Conservation (phyloP, 1,140 invertebrate species). For the Drosophila hydei region DNA sequence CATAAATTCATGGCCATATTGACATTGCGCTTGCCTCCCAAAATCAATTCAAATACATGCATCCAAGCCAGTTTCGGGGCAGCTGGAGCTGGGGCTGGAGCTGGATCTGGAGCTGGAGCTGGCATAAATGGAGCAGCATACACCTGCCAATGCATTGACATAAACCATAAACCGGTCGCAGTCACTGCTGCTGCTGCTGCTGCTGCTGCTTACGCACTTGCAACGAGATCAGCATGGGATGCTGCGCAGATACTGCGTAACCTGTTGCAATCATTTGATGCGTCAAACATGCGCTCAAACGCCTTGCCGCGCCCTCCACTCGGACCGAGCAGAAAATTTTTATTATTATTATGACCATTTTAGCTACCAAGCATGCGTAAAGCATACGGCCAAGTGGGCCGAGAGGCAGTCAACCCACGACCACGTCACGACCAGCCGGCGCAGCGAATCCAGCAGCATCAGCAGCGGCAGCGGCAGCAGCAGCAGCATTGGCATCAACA, state of each 20-base stretch:
- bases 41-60: constrained; percentile 65
- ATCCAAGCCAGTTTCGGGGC: constrained; percentile 34
- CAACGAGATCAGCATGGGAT: constrained; percentile 52
- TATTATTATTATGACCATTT: constrained; percentile 82
- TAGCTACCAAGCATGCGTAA: constrained; percentile 74
- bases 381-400: constrained; percentile 61
- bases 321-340: constrained; percentile 65
- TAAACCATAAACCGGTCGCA: constrained; percentile 74
- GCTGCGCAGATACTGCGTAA: constrained; percentile 45
- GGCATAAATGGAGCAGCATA: constrained; percentile 71
- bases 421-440: constrained; percentile 27
- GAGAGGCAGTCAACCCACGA: constrained; percentile 13
- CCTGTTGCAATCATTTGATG: constrained; percentile 72
- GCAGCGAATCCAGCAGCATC: constrained; percentile 32
- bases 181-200: constrained; percentile 11
- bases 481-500: constrained; percentile 54
- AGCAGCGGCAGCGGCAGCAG: not conserved
- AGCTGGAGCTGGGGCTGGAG: not conserved
- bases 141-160: constrained; percentile 80
- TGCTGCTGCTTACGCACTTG: constrained; percentile 67
- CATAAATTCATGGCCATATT: constrained; percentile 68
- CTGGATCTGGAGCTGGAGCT: not conserved
- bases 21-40: constrained; percentile 36
- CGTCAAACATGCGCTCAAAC: constrained; percentile 81
- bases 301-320: constrained; percentile 52